Evolutionary conservation across 2,113 vertebrate species (phyloP).

Genomic region (Guaruba guarouba): DNA sequence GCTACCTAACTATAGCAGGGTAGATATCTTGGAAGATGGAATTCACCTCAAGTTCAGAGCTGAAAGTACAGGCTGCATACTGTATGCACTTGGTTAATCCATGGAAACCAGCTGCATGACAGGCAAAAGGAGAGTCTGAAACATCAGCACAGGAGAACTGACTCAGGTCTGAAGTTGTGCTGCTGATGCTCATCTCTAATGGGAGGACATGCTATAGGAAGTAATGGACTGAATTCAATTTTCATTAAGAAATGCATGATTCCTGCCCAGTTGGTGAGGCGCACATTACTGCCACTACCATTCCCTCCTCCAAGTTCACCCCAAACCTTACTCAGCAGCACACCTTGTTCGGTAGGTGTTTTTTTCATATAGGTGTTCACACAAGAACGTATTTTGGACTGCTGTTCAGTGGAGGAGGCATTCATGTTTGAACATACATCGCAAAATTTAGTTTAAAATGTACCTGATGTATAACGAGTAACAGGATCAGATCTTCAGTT

Average conservation of each 20-base stretch:
- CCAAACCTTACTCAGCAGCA: not conserved
- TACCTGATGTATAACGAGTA: not conserved
- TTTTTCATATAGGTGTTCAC: fast-evolving
- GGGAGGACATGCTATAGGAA: not conserved
- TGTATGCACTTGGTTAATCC: not conserved
- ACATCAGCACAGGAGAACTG: not conserved
- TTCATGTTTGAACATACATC: not conserved
- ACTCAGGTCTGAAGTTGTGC: not conserved
- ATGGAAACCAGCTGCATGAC: not conserved
- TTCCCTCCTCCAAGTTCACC: not conserved
- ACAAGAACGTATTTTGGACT: not conserved
- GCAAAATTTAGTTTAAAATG: not conserved
- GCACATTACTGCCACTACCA: not conserved
- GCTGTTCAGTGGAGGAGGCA: not conserved
- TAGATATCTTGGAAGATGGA: not conserved
- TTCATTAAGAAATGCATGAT: not conserved
- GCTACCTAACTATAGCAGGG: not conserved
- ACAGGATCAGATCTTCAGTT: not conserved
- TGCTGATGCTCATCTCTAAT: not conserved
- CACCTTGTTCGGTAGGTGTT: not conserved
- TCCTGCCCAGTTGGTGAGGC: not conserved
- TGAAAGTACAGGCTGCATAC: not conserved
- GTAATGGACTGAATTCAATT: not conserved
- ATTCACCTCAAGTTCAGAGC: not conserved
- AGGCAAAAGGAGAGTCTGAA: not conserved